These are phyloP conservation scores for Xiphorhynchus erythropygius DNA, from an alignment of 2,797 vertebrate genomes.

Conservation along the genomic window DNA sequence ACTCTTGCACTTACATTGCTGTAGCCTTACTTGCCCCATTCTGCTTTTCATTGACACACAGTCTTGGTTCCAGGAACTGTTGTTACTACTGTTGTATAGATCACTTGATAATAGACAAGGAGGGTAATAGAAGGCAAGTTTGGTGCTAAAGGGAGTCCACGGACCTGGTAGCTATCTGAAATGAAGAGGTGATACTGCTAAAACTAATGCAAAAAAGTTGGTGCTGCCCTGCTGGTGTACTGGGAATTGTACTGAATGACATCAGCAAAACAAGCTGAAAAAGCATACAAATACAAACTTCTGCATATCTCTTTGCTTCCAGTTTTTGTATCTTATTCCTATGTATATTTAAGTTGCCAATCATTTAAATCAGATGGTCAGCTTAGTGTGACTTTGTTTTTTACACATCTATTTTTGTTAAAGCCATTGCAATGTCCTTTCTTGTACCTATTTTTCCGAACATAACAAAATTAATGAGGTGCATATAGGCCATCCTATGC, in stretches of 20 bases:
- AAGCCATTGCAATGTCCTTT: constrained; percentile 35
- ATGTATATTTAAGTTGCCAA: not conserved
- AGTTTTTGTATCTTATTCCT: not conserved
- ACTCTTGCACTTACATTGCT: constrained; percentile 70
- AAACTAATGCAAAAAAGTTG: not conserved
- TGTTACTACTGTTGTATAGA: not conserved
- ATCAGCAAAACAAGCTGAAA: not conserved
- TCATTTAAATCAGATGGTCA: constrained; percentile 8
- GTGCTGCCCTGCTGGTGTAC: not conserved
- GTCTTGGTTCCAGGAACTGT: constrained; percentile 60
- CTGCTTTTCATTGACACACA: constrained; percentile 61
- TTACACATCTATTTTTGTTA: constrained; percentile 40
- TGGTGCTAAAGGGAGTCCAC: not conserved
- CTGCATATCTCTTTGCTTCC: not conserved
- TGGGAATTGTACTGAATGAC: not conserved
- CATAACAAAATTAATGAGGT: constrained; percentile 51
- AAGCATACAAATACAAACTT: not conserved
- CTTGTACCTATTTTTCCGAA: not conserved
- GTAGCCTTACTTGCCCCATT: constrained; percentile 72
- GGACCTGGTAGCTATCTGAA: not conserved
- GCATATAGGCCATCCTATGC: constrained; percentile 68
- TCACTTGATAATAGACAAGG: not conserved
- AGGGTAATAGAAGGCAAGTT: constrained; percentile 1
- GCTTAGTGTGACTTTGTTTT: not conserved
- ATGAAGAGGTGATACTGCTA: not conserved